Conservation (phyloP, 35 echinoderm and acorn worm genomes). For the Heliocidaris erythrogramma region DNA sequence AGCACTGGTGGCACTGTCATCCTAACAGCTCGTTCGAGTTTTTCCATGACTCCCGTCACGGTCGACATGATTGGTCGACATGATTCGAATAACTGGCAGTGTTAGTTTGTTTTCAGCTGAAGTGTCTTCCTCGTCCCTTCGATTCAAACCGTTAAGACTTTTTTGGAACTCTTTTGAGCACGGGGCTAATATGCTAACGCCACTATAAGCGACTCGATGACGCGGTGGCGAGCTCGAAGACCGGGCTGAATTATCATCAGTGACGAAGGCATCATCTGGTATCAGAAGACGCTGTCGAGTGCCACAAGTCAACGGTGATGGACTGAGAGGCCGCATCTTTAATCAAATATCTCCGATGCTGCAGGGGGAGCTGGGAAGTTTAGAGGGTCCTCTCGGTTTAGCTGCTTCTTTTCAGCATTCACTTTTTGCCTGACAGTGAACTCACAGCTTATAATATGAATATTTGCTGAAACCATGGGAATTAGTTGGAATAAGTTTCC, state of each 20-base stretch:
- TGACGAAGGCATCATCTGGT: neutral
- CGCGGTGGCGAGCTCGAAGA: constrained; percentile 14
- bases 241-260: neutral
- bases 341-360: neutral
- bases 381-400: too few species aligned
- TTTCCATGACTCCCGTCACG: neutral
- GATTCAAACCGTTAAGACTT: neutral
- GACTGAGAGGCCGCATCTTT: neutral
- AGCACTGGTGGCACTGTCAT: neutral
- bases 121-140: neutral
- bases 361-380: neutral
- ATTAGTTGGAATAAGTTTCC: neutral
- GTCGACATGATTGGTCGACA: neutral
- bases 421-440: too few species aligned
- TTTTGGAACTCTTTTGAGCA: constrained; percentile 19
- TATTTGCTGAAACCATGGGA: neutral
- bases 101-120: neutral
- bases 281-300: neutral
- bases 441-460: neutral
- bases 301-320: neutral
- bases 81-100: neutral
- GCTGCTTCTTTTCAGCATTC: too few species aligned
- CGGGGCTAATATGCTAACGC: neutral
- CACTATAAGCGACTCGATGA: neutral
- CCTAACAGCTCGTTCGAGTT: neutral